Conservation (phyloP, 1,140 invertebrate genomes). For the Papilio xuthus region DNA sequence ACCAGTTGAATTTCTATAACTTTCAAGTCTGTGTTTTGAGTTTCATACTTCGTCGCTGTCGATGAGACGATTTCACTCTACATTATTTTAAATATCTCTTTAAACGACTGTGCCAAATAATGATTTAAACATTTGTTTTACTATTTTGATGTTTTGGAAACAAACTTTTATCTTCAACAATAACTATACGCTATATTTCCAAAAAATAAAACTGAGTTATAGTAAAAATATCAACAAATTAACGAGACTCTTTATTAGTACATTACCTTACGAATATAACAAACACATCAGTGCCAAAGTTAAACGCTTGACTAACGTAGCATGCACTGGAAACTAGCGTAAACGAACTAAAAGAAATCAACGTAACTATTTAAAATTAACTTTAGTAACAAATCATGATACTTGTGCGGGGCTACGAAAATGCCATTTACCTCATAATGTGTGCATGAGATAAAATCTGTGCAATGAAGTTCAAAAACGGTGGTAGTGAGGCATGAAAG, state of each 20-base stretch:
- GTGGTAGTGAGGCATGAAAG: constrained; percentile 44
- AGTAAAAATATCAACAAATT: no score
- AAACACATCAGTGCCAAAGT: no score
- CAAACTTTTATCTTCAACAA: background rate
- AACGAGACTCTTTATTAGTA: no score
- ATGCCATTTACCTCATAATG: background rate
- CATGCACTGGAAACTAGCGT: background rate
- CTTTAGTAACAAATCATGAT: background rate
- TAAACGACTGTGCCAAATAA: background rate
- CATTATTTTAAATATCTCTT: background rate
- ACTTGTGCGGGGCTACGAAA: background rate
- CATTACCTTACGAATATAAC: no score
- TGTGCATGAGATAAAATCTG: constrained; percentile 22
- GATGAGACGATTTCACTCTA: constrained; percentile 19
- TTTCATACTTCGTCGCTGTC: background rate
- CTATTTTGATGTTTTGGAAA: background rate
- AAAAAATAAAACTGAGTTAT: background rate
- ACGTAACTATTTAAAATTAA: background rate
- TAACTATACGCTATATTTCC: background rate
- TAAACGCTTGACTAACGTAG: background rate
- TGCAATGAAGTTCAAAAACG: constrained; percentile 35
- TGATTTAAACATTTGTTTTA: constrained; percentile 12
- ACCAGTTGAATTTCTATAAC: constrained; percentile 24
- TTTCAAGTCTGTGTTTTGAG: background rate
- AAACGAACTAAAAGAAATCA: background rate